phyloP scores from a whole-genome alignment of 1,140 invertebrate genomes.

The Sarcophaga bullata region DNA sequence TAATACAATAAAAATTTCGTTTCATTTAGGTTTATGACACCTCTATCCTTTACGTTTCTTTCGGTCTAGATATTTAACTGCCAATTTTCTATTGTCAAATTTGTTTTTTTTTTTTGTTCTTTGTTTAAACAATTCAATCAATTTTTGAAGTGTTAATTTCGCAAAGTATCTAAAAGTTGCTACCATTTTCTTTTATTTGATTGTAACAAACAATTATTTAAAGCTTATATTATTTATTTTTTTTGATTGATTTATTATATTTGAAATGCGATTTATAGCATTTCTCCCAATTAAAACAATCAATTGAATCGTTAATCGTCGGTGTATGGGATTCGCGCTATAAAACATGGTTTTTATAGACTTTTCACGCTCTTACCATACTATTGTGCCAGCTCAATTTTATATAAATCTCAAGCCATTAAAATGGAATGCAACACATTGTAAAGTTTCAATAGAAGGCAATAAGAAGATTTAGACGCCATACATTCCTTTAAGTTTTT shows the following conservation, averaged over 20 bases:
- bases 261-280: not conserved
- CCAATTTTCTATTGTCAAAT: too few relatives aligned
- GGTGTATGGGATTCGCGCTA: not conserved
- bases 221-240: constrained; percentile 39
- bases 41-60: not conserved
- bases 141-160: not conserved
- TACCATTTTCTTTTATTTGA: constrained; percentile 12
- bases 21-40: not conserved
- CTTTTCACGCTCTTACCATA: constrained; percentile 18
- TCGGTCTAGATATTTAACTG: too few relatives aligned
- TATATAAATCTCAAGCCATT: constrained; percentile 8
- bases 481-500: not conserved
- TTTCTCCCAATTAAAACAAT: not conserved
- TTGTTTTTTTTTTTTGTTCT: too few relatives aligned
- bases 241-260: not conserved
- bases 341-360: constrained; percentile 30
- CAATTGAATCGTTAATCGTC: constrained; percentile 10
- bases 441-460: not conserved
- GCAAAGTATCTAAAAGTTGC: not conserved
- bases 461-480: constrained; percentile 26
- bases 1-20: not conserved
- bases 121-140: too few relatives aligned
- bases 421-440: not conserved
- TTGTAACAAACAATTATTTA: constrained; percentile 25
- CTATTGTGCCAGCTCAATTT: not conserved